phyloP scores from a whole-genome alignment of 2,888 invertebrate species.

The Ceramica pisi region DNA sequence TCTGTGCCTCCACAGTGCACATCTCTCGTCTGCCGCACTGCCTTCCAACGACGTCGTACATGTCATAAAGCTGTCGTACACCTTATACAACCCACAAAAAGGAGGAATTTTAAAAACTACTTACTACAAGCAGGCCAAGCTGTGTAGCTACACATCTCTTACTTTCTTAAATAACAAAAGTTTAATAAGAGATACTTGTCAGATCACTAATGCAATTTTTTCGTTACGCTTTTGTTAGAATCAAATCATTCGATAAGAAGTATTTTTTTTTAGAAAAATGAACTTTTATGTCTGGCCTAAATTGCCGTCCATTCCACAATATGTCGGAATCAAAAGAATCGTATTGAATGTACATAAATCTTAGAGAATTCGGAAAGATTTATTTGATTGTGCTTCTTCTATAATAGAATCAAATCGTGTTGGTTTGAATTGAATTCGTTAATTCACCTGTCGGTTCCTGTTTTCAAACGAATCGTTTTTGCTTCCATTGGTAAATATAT shows the following conservation, averaged over 20 bases:
- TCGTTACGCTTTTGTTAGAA: slow-evolving; percentile 34
- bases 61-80: no score
- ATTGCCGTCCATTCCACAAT: slow-evolving; percentile 20
- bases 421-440: slow-evolving; percentile 18
- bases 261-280: slow-evolving; percentile 9
- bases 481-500: background rate
- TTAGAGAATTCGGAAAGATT: slow-evolving; percentile 20
- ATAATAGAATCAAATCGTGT: slow-evolving; percentile 25
- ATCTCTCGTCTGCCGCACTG: no score
- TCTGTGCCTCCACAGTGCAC: no score
- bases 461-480: background rate
- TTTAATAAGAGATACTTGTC: slow-evolving; percentile 12
- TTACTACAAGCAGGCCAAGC: no score
- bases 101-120: no score
- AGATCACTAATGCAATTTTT: slow-evolving; percentile 9
- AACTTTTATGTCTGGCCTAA: slow-evolving; percentile 18
- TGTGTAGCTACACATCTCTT: no score
- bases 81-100: no score
- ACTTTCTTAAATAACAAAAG: slow-evolving; percentile 21
- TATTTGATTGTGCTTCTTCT: slow-evolving; percentile 4
- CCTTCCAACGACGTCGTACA: no score
- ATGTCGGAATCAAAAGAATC: slow-evolving; percentile 23
- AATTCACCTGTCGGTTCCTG: slow-evolving; percentile 15
- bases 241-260: slow-evolving; percentile 19
- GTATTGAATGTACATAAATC: slow-evolving; percentile 24